These are phyloP conservation scores for Esox niger DNA, from an alignment of 2,113 vertebrate species.

Conservation along the genomic window DNA sequence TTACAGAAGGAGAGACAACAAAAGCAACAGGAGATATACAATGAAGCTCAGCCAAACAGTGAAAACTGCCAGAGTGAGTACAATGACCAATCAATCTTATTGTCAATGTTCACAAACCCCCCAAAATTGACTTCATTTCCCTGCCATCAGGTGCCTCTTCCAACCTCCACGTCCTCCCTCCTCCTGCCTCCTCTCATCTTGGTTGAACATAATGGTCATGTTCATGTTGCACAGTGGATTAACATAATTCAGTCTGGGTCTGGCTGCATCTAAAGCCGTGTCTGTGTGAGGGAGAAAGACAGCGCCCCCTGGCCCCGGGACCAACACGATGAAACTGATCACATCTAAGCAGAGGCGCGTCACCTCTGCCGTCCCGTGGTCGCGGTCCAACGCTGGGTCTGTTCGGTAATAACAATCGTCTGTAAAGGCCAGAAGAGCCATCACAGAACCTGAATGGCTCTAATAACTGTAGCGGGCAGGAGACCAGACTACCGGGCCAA, in stretches of 20 bases:
- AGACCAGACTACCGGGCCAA: slow-evolving; percentile 61
- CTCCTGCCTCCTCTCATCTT: background rate
- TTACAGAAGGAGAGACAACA: background rate
- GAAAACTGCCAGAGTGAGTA: background rate
- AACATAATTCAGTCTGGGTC: slow-evolving; percentile 27
- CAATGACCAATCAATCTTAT: background rate
- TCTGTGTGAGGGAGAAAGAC: too few relatives aligned
- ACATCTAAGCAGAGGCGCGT: slow-evolving; percentile 29
- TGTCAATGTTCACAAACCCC: background rate
- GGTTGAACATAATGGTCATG: background rate
- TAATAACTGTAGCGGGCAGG: slow-evolving; percentile 68
- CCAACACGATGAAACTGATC: slow-evolving; percentile 54
- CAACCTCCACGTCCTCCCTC: slow-evolving; percentile 3
- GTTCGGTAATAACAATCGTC: slow-evolving; percentile 49
- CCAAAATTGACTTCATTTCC: background rate
- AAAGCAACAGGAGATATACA: background rate
- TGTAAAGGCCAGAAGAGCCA: slow-evolving; percentile 64
- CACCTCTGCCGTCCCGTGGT: too few relatives aligned
- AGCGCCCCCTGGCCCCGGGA: too few relatives aligned
- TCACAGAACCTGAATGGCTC: slow-evolving; percentile 64
- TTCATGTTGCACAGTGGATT: slow-evolving; percentile 25
- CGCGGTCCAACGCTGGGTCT: slow-evolving; percentile 46
- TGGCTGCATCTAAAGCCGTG: too few relatives aligned
- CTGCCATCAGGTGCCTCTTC: slow-evolving; percentile 1
- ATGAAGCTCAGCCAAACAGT: background rate